A percentile compares a stretch with the other conserved stretches of the same genome.
Conservation (phyloP, 2,888 invertebrate species). For the Thereva nobilitata region DNA sequence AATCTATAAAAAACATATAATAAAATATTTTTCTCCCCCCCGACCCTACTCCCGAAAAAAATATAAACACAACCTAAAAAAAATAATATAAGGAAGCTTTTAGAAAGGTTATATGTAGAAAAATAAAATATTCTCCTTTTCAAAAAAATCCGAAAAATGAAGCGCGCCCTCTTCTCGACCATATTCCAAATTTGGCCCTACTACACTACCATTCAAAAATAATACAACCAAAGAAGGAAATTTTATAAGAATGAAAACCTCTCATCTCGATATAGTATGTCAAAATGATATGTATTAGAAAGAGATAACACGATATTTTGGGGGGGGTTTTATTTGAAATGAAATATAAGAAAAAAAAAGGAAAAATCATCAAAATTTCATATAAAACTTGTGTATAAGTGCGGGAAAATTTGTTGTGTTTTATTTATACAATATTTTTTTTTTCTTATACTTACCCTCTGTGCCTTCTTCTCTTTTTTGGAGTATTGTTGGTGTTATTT, state of each 20-base stretch:
- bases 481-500: no score
- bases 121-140: no score
- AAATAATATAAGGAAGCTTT: no score
- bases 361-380: conserved; percentile 39
- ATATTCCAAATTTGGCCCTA: no score
- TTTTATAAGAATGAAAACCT: conserved; percentile 37
- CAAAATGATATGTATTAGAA: conserved; percentile 11
- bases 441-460: not conserved
- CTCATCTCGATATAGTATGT: conserved; percentile 7
- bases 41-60: no score
- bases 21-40: no score
- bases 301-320: conserved; percentile 2
- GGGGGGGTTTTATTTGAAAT: not conserved
- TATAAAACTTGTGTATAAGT: conserved; percentile 21
- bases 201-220: no score
- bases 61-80: no score
- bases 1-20: no score
- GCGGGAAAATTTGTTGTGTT: conserved; percentile 14
- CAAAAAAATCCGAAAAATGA: no score
- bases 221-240: not conserved
- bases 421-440: conserved; percentile 6
- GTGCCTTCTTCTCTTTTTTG: not conserved
- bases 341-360: conserved; percentile 14
- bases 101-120: no score
- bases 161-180: no score